These are phyloP conservation scores for Dasysyrphus albostriatus DNA, from an alignment of 2,888 invertebrate species.

Conservation along the genomic window DNA sequence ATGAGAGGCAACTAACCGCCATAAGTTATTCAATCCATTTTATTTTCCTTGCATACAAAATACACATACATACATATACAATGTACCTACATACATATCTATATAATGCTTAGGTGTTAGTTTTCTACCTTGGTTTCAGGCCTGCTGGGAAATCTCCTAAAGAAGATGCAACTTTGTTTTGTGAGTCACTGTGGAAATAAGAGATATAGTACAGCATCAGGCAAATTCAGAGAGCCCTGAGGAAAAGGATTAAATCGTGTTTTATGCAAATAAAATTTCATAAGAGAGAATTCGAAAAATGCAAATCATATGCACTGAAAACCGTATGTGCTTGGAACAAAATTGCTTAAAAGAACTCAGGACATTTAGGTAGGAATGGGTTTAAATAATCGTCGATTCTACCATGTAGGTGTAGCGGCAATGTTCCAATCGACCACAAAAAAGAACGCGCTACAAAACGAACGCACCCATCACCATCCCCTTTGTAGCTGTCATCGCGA, in stretches of 20 bases:
- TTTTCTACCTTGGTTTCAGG: constrained; percentile 13
- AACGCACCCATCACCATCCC: too few species aligned
- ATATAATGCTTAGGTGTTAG: constrained; percentile 1
- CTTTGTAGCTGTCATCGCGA: too few species aligned
- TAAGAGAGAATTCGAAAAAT: constrained; percentile 41
- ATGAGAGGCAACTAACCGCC: constrained; percentile 31
- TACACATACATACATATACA: too few species aligned
- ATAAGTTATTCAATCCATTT: constrained; percentile 67
- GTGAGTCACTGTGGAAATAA: constrained; percentile 47
- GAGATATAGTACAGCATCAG: constrained; percentile 28
- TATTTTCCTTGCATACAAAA: constrained; percentile 30
- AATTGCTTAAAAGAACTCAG: constrained; percentile 12
- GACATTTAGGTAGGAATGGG: not conserved
- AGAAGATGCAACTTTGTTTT: constrained; percentile 69
- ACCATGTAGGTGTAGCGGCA: too few species aligned
- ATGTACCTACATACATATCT: not conserved
- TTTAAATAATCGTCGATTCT: not conserved
- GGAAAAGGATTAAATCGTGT: constrained; percentile 57
- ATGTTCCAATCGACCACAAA: too few species aligned
- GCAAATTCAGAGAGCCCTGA: constrained; percentile 13
- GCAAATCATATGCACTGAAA: constrained; percentile 42
- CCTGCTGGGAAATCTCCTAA: constrained; percentile 65
- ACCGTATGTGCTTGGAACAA: constrained; percentile 28
- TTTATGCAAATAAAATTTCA: constrained; percentile 54
- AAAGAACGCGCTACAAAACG: too few species aligned